Conservation (phyloP, 2,797 vertebrate species). For the Oreochromis mossambicus region DNA sequence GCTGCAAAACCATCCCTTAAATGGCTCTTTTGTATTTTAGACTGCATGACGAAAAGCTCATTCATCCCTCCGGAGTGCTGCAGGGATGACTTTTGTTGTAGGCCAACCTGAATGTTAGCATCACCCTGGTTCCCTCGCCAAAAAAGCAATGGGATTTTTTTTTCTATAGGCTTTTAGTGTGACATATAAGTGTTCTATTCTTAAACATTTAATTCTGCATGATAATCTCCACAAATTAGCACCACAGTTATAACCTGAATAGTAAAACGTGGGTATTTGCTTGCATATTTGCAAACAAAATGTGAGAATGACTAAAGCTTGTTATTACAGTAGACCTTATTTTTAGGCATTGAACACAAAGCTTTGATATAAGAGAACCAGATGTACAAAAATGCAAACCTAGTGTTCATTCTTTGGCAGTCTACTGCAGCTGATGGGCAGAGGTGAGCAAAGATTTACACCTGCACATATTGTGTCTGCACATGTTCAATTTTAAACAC, state of each 20-base stretch:
- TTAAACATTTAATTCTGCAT: background rate
- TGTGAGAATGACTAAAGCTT: background rate
- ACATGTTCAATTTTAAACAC: background rate
- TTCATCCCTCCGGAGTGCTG: background rate
- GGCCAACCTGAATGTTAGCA: background rate
- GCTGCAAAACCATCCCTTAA: background rate
- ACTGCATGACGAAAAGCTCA: background rate
- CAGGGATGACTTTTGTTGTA: background rate
- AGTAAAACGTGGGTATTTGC: background rate
- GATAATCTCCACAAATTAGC: background rate
- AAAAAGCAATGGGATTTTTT: background rate
- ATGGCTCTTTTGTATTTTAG: background rate
- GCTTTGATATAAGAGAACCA: background rate
- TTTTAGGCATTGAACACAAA: background rate
- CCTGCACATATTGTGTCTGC: background rate
- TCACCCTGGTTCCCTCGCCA: background rate
- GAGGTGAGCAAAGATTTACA: background rate
- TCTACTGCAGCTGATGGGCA: background rate
- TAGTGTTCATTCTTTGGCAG: background rate
- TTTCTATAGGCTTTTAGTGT: background rate
- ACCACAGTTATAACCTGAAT: background rate
- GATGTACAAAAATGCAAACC: background rate
- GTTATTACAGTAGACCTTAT: background rate
- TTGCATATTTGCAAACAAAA: background rate
- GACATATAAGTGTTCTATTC: background rate